A percentile compares a stretch with the other conserved stretches of the same genome.
Evolutionary conservation across 2,888 invertebrate genomes (phyloP).

Genomic region (Melanotus villosus): DNA sequence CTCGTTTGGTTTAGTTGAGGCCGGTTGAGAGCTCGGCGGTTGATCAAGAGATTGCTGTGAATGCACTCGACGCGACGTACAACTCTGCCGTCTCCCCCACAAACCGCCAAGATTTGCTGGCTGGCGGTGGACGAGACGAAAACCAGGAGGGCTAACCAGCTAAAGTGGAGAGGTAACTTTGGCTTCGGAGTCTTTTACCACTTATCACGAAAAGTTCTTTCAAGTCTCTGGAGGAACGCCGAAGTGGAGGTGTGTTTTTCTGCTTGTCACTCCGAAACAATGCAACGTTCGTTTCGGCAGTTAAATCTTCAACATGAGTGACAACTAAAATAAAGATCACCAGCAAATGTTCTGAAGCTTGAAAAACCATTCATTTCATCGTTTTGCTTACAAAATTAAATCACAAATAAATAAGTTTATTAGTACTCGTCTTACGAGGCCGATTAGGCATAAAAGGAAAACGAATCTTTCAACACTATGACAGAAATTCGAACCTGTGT

Average conservation of each 20-base stretch:
- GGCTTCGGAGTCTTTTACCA: too few relatives aligned
- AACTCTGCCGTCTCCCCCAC: slow-evolving; percentile 62
- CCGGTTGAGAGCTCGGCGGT: slow-evolving; percentile 49
- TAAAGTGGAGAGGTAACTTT: slow-evolving; percentile 21
- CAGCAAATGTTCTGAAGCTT: neutral
- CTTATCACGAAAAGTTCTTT: slow-evolving; percentile 5
- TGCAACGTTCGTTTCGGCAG: neutral
- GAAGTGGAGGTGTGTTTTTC: neutral
- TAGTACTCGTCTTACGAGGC: too few relatives aligned
- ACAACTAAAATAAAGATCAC: neutral
- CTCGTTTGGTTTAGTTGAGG: slow-evolving; percentile 45
- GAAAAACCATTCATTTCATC: too few relatives aligned
- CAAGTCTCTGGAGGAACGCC: slow-evolving; percentile 3
- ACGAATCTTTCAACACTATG: too few relatives aligned
- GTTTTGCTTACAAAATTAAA: too few relatives aligned
- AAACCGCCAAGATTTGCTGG: slow-evolving; percentile 48
- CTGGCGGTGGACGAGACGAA: slow-evolving; percentile 53
- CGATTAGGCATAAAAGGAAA: too few relatives aligned
- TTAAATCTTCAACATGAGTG: neutral
- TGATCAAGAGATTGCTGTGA: slow-evolving; percentile 64
- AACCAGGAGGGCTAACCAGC: slow-evolving; percentile 46
- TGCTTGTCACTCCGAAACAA: neutral
- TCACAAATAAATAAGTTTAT: too few relatives aligned
- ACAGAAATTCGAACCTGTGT: too few relatives aligned
- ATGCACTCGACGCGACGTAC: slow-evolving; percentile 63